These are phyloP conservation scores for Parascotia fuliginaria DNA, from an alignment of 2,888 invertebrate species.

Conservation along the genomic window DNA sequence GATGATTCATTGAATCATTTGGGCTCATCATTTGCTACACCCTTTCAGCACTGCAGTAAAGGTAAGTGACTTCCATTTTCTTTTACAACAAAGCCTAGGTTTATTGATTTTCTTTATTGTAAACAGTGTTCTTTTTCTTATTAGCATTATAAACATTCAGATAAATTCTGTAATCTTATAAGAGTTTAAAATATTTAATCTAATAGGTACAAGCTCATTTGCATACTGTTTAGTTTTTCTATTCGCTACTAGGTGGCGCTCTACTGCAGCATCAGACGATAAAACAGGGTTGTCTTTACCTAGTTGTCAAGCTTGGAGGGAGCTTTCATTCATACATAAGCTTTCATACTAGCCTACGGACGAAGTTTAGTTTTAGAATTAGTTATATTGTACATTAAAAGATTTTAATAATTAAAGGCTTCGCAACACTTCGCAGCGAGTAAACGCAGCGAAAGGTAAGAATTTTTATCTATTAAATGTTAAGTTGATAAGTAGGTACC, in stretches of 20 bases:
- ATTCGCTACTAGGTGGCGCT: slow-evolving; percentile 65
- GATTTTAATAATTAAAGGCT: neutral
- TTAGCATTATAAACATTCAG: neutral
- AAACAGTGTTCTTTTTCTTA: neutral
- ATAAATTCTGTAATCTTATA: neutral
- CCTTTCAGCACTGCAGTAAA: slow-evolving; percentile 31
- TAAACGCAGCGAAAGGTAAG: neutral
- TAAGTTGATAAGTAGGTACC: too few relatives aligned
- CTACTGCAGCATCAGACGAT: slow-evolving; percentile 14
- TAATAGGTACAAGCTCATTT: slow-evolving; percentile 14
- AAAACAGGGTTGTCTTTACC: slow-evolving; percentile 36
- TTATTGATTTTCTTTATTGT: neutral
- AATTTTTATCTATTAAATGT: neutral
- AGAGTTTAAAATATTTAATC: slow-evolving; percentile 11
- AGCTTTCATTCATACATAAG: slow-evolving; percentile 50
- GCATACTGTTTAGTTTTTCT: slow-evolving; percentile 37
- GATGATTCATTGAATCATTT: slow-evolving; percentile 3
- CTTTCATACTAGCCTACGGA: slow-evolving; percentile 31
- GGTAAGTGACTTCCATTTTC: slow-evolving; percentile 28
- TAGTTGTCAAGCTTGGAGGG: slow-evolving; percentile 31
- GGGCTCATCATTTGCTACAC: slow-evolving; percentile 14
- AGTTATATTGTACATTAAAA: slow-evolving; percentile 3
- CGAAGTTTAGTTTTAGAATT: slow-evolving; percentile 30
- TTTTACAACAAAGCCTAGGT: neutral
- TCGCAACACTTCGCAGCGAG: neutral